Evolutionary conservation across 2,113 vertebrate genomes (phyloP), one percentile per base, ranked within the genome.

Genomic region (Echinops telfairi): DNA sequence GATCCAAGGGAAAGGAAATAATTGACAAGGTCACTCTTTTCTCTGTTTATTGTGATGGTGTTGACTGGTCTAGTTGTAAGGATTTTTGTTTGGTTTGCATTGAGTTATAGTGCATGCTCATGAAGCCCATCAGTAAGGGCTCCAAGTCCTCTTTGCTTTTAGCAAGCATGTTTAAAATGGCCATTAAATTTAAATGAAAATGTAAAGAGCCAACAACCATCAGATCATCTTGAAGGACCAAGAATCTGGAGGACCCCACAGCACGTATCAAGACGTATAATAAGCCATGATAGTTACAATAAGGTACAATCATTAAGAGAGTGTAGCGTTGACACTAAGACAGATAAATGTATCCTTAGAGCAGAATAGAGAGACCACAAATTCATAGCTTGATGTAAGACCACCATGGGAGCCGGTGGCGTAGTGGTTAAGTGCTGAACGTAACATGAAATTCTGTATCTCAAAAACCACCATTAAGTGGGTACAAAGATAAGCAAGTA

Each of bases 121-220:
- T 53, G 47, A 53, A 53, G 47, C 47, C 5, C 47, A 53, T 53
- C 10, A 53, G 47, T 53, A 53, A 53, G 47, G 47, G 10, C 47
- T 53, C 47, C 47, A 10, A 53, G 47, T 53, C 47, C 47, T 53
- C 47, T 53, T 53, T 53, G 9, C 47, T 53, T 53, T 53, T 53
- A 53, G 47, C 47, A 53, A 53, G 47, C 47, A 53, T 7, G 47
- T 53, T 53, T 7, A 53, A 53, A 53, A 53, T 14, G 47, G 10
- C 58, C 19, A 20, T 58, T 27, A 86, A 94, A 78, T 53, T 20
- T 36, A 84, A 85, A 58, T 78, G 79, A 0, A 90, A 91, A 71
- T 58, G 4, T 23, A 89, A 92, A 93, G 1, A 60, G 27, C 64
- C 25, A 89, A 86, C 38, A 73, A 16, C 62, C 86, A 92, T 40